Percentiles rank a stretch among this genome's conserved stretches.
phyloP scores from a whole-genome alignment of 2,113 vertebrate species.

The Aspidoscelis tigris region DNA sequence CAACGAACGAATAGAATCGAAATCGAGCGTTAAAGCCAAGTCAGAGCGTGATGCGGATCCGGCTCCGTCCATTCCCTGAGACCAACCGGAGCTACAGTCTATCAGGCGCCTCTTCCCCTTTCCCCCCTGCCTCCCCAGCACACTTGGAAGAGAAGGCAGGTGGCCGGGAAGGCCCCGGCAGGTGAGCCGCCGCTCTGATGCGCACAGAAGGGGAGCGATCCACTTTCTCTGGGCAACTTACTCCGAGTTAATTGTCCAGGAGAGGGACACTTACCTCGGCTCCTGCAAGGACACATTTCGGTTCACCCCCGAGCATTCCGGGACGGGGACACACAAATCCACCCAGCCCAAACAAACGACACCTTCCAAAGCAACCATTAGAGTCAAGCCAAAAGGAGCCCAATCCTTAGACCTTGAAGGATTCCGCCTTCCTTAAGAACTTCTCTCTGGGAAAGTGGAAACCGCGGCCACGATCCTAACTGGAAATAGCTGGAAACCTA shows the following conservation, averaged over 20 bases:
- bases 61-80: neutral
- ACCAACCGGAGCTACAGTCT: constrained; percentile 33
- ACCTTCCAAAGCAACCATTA: neutral
- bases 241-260: neutral
- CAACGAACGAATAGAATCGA: neutral
- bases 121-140: neutral
- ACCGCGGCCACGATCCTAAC: neutral
- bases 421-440: neutral
- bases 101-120: constrained; percentile 30
- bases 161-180: constrained; percentile 63
- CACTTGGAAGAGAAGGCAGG: constrained; percentile 35
- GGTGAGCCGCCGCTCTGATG: constrained; percentile 58
- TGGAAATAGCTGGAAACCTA: neutral
- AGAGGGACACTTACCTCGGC: neutral
- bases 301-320: neutral
- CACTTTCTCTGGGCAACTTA: constrained; percentile 55
- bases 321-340: too few relatives aligned
- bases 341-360: neutral
- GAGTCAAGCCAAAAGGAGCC: neutral
- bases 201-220: constrained; percentile 57
- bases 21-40: neutral
- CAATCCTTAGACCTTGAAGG: neutral
- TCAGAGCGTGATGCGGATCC: too few relatives aligned
- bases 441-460: neutral
- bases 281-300: neutral